Percentiles rank a stretch among this genome's conserved stretches.
These are phyloP conservation scores for Ciona savignyi DNA, from an alignment of 23 tunicate genomes.

Conservation along the genomic window DNA sequence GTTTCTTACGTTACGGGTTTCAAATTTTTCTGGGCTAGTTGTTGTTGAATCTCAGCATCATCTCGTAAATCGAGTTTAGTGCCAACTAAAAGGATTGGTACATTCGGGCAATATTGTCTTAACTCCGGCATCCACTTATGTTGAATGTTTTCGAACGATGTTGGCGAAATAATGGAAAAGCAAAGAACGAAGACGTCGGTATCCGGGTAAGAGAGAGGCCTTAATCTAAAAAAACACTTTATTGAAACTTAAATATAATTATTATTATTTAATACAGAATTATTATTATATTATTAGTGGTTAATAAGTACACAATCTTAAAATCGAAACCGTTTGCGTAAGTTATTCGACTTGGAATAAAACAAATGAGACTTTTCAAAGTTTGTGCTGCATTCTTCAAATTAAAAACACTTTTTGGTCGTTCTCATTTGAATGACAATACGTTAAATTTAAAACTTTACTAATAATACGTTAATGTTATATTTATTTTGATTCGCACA, in stretches of 20 bases:
- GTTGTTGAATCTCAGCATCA: constrained; percentile 4
- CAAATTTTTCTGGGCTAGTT: constrained; percentile 11
- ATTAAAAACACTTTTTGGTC: too few relatives aligned
- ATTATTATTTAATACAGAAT: too few relatives aligned
- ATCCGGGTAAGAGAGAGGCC: constrained; percentile 48
- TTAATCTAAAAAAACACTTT: constrained; percentile 14
- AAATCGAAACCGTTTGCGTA: too few relatives aligned
- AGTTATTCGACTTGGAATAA: too few relatives aligned
- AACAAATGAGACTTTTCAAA: too few relatives aligned
- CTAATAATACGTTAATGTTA: too few relatives aligned
- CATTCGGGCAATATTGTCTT: constrained; percentile 19
- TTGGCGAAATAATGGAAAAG: constrained; percentile 25
- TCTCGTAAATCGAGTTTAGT: constrained; percentile 47
- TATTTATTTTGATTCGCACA: too few relatives aligned
- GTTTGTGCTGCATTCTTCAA: too few relatives aligned
- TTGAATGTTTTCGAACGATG: constrained; percentile 36
- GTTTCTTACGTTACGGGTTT: constrained; percentile 1
- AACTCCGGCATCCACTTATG: constrained; percentile 52
- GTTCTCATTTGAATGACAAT: too few relatives aligned
- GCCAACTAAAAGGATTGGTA: constrained; percentile 36
- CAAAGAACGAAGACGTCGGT: constrained; percentile 44
- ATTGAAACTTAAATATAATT: neutral
- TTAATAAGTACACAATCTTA: too few relatives aligned
- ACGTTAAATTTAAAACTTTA: too few relatives aligned
- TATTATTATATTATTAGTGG: too few relatives aligned